Conservation (phyloP, 35 echinoderm and acorn worm genomes). For the Strongylocentrotus purpuratus region DNA sequence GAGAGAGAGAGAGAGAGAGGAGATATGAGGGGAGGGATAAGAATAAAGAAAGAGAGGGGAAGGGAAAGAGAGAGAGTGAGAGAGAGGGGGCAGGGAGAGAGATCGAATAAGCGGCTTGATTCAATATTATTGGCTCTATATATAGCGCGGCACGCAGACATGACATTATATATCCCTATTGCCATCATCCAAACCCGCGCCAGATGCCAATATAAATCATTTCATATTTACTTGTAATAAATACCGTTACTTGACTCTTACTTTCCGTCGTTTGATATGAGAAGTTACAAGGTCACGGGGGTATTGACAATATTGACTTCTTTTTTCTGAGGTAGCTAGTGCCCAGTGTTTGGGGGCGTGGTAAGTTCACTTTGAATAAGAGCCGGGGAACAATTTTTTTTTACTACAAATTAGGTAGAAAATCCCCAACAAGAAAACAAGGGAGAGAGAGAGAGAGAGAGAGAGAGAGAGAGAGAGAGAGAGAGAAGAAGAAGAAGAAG, state of each 20-base stretch:
- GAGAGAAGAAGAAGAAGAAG: no score
- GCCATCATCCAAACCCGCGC: neutral
- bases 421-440: no score
- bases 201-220: neutral
- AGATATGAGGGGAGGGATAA: no score
- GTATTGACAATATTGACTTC: neutral
- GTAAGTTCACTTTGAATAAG: neutral
- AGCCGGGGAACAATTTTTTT: neutral
- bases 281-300: neutral
- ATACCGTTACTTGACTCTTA: neutral
- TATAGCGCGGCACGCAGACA: neutral
- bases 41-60: neutral
- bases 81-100: neutral
- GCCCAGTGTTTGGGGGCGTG: neutral
- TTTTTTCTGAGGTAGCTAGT: neutral
- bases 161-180: neutral
- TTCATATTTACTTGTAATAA: slow-evolving; percentile 4
- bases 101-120: neutral
- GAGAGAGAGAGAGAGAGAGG: neutral
- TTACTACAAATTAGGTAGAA: no score
- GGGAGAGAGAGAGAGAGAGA: no score
- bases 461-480: no score
- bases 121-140: neutral
- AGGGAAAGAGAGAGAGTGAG: neutral
- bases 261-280: neutral